Conservation (phyloP, 2,888 invertebrate species). For the Phengaris arion region DNA sequence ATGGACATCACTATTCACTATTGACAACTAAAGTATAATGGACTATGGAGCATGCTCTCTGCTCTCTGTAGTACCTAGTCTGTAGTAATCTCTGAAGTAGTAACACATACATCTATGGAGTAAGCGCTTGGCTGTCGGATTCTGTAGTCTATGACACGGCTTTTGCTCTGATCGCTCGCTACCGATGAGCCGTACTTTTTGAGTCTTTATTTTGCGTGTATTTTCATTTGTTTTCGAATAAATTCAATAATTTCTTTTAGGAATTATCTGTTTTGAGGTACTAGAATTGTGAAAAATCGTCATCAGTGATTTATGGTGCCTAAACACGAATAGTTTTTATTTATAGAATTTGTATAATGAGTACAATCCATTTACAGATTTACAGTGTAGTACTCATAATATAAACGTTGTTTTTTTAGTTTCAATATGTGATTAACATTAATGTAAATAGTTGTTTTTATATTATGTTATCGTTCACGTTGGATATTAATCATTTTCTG, state of each 20-base stretch:
- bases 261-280: constrained; percentile 33
- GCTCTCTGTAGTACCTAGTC: too few species aligned
- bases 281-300: constrained; percentile 38
- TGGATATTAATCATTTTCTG: constrained; percentile 45
- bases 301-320: constrained; percentile 53
- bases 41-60: not conserved
- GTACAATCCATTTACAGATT: constrained; percentile 36
- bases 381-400: constrained; percentile 38
- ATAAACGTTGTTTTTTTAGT: constrained; percentile 38
- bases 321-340: constrained; percentile 41
- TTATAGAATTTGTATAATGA: constrained; percentile 44
- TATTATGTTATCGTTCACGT: constrained; percentile 56
- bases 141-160: constrained; percentile 7
- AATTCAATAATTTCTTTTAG: constrained; percentile 40
- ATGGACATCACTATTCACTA: not conserved
- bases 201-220: constrained; percentile 37
- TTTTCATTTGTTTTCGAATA: constrained; percentile 42
- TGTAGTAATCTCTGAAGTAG: too few species aligned
- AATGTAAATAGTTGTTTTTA: constrained; percentile 60
- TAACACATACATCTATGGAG: too few species aligned
- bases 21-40: not conserved
- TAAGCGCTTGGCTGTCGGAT: not conserved
- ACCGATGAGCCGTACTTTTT: not conserved
- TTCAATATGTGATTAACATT: constrained; percentile 62
- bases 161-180: not conserved